phyloP scores from a whole-genome alignment of 2,888 invertebrate genomes.

The Leucoptera coffeella region DNA sequence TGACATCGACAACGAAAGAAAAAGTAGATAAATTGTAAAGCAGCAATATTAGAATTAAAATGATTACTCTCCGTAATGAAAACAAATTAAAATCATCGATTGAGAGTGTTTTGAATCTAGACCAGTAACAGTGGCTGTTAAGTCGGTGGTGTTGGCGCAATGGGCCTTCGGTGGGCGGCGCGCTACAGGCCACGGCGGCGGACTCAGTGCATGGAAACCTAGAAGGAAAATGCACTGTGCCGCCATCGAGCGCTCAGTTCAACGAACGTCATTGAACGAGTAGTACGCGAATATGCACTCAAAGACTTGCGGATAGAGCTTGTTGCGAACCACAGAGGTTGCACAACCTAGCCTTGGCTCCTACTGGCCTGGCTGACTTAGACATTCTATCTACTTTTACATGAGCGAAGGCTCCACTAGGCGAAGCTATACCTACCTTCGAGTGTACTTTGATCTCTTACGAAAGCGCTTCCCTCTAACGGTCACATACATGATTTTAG shows the following conservation, averaged over 20 bases:
- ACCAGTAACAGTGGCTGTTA: too few species aligned
- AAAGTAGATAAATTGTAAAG: too few species aligned
- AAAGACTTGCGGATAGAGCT: slow-evolving; percentile 14
- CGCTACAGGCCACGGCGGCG: too few species aligned
- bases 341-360: slow-evolving; percentile 47
- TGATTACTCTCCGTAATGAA: too few species aligned
- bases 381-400: slow-evolving; percentile 55
- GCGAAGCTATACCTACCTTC: too few species aligned
- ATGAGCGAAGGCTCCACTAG: slow-evolving; percentile 38
- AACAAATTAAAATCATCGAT: too few species aligned
- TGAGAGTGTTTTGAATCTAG: too few species aligned
- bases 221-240: slow-evolving; percentile 47
- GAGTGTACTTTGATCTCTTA: too few species aligned
- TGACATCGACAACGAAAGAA: too few species aligned
- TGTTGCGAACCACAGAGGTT: slow-evolving; percentile 12
- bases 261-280: slow-evolving; percentile 48
- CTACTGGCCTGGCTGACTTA: slow-evolving; percentile 52
- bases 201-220: background rate
- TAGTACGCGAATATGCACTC: slow-evolving; percentile 13
- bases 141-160: too few species aligned
- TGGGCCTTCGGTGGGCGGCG: too few species aligned
- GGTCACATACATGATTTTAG: slow-evolving; percentile 4
- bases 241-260: slow-evolving; percentile 49
- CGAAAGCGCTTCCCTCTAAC: slow-evolving; percentile 3
- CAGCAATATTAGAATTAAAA: too few species aligned